A percentile compares a stretch with the other conserved stretches of the same genome.
These are phyloP conservation scores for Napeogenes sylphis DNA, from an alignment of 2,888 invertebrate genomes.

Conservation along the genomic window DNA sequence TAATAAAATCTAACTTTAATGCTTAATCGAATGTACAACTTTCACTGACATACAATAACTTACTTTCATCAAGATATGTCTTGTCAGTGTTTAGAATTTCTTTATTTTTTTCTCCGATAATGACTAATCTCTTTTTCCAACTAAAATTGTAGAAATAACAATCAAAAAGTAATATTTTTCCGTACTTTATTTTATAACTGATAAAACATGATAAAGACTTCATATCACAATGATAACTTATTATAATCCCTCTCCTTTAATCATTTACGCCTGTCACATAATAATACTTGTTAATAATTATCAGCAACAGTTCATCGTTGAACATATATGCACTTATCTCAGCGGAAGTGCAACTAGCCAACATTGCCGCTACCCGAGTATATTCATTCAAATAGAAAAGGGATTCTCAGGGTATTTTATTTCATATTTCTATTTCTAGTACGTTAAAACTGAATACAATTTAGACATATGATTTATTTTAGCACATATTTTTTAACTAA, in stretches of 20 bases:
- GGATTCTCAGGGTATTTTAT: not conserved
- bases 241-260: slow-evolving; percentile 50
- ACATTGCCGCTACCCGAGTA: slow-evolving; percentile 1
- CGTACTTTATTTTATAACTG: slow-evolving; percentile 40
- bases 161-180: slow-evolving; percentile 1
- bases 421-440: too few relatives aligned
- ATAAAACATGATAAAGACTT: slow-evolving; percentile 48
- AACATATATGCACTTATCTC: slow-evolving; percentile 3
- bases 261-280: slow-evolving; percentile 38
- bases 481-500: too few relatives aligned
- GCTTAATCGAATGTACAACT: slow-evolving; percentile 20
- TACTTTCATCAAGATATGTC: too few relatives aligned
- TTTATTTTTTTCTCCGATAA: too few relatives aligned
- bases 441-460: too few relatives aligned
- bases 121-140: too few relatives aligned
- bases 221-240: slow-evolving; percentile 46
- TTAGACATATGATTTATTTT: too few relatives aligned
- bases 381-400: not conserved
- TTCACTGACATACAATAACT: slow-evolving; percentile 18
- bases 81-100: too few relatives aligned
- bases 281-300: slow-evolving; percentile 8
- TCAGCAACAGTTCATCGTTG: slow-evolving; percentile 7
- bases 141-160: not conserved
- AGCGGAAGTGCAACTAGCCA: slow-evolving; percentile 13
- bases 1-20: not conserved